Evolutionary conservation across 2,797 vertebrate genomes (phyloP), one percentile per base, ranked within the genome.

Genomic region (Propithecus perrieri): DNA sequence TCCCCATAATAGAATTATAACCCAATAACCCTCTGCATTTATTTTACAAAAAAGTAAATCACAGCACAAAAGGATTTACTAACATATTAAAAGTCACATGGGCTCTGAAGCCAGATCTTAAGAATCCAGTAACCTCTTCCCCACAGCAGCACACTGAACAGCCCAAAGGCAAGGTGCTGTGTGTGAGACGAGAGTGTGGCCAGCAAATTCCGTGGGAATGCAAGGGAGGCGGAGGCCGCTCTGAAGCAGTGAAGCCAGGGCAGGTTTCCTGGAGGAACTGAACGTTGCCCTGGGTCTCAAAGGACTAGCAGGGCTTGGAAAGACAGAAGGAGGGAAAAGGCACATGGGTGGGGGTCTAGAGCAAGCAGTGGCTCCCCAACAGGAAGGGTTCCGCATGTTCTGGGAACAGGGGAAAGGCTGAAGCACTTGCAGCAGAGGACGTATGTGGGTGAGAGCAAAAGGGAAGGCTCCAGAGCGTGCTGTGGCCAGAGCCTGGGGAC

Each of bases 1-100:
- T 84, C 53, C 75, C 92, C 46, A 71, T 15, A 22, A 7, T 80
- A 81, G 65, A 89, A 89, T 89, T 74, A 72, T 33, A 63, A 86
- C 15, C 90, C 38, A 67, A 61, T 85, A 26, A 88, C 35, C 2
- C 22, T 48, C 43, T 46, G 18, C 12, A 28, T 24, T 87, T 46
- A 59, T 89, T 85, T 80, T 79, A 63, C 43, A 30, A 67, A 48
- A 88, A 76, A 5, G 24, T 48, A 95, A 61, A 59, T n/a, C 33
- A 30, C 1, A 57, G 50, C 65, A 79, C 46, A 65, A n/a, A 75
- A 90, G 53, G 18, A 43, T 69, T 93, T 81, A 59, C 18, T 81
- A 55, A 85, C 13, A 41, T 18, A 33, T 67, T 46, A 28, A 83
- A 48, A 43, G 12, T 76, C 50, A 85, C 55, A 13, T 0, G 50